Percentiles rank a stretch among this genome's conserved stretches.
phyloP scores from a whole-genome alignment of 1,140 invertebrate species.

The Danaus melanippus region DNA sequence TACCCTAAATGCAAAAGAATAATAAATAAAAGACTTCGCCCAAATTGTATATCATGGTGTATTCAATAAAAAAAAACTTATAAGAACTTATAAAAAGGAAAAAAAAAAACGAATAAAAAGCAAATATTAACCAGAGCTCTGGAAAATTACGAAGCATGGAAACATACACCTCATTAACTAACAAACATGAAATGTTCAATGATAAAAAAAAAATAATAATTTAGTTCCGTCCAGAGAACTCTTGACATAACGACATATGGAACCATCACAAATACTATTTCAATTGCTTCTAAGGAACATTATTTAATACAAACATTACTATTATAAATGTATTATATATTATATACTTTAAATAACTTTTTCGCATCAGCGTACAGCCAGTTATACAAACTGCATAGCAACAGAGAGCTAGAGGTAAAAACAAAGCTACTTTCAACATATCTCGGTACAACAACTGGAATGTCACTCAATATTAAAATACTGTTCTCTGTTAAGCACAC shows the following conservation, averaged over 20 bases:
- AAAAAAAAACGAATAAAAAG: constrained; percentile 20
- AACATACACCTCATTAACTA: no score
- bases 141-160: no score
- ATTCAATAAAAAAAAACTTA: constrained; percentile 48
- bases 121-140: constrained; percentile 11
- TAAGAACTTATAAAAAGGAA: constrained; percentile 24
- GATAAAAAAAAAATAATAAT: no score
- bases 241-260: neutral
- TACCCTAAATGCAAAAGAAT: constrained; percentile 37
- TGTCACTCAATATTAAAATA: constrained; percentile 69
- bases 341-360: no score
- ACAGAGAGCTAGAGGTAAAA: constrained; percentile 22
- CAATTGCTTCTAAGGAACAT: neutral
- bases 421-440: constrained; percentile 34
- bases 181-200: no score
- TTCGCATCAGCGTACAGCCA: no score
- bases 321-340: neutral
- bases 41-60: constrained; percentile 39
- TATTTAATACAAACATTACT: constrained; percentile 2
- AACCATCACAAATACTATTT: no score
- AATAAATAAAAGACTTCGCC: constrained; percentile 20
- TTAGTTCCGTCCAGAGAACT: no score
- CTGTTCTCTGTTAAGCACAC: constrained; percentile 63
- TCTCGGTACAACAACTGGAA: constrained; percentile 59
- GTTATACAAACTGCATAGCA: no score